Base-by-base conservation (phyloP, 1,140 invertebrate genomes). In the Drepana arcuata region DNA sequence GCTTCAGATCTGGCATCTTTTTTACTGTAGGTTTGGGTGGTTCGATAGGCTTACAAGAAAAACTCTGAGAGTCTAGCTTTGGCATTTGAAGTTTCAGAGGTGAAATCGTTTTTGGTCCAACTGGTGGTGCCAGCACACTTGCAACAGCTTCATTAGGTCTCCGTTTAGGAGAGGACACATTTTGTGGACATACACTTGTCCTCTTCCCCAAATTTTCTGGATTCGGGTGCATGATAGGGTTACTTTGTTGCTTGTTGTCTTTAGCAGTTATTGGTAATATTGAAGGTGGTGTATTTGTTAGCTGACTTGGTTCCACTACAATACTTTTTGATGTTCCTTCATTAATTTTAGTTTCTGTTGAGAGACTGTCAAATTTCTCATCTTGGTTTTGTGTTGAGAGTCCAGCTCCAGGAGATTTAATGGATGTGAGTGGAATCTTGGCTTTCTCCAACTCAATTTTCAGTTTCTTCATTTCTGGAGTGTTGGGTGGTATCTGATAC, bases 1-100 rank as follows among this genome's bases (percentile, higher is more conserved):
- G 72, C 42, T 78, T 77, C 43, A 82, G 48, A 45, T 82, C 78
- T 33, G 78, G 78, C 42, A 82, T 72, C 51, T 74, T 80, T 44
- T 82, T 79, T 3, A 45, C 36, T 24, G 46, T 30, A 16, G 52
- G 37, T 50, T 77, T 78, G 44, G 45, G 55, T 15, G 38, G 11
- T 24, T 82, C 78, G 18, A 14, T 9, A 18, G 47, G 18, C 32
- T 73, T 77, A 18, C 39, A 4, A 34, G 32, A 44, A 31, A 41
- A 9, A 28, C 33, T 23, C 46, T 40, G 32, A 28, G 44, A 7
- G 15, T 78, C 74, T 39, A 59, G 37, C 48, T 78, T 82, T 11
- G 72, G 67, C 21, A 79, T 46, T 47, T 75, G 74, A 15, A 77
- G 37, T 49, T 79, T 79, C 14, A 78, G 38, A 26, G 78, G 73